Evolutionary conservation across 2,888 invertebrate species (phyloP).

Genomic region (Dolomedes plantarius): DNA sequence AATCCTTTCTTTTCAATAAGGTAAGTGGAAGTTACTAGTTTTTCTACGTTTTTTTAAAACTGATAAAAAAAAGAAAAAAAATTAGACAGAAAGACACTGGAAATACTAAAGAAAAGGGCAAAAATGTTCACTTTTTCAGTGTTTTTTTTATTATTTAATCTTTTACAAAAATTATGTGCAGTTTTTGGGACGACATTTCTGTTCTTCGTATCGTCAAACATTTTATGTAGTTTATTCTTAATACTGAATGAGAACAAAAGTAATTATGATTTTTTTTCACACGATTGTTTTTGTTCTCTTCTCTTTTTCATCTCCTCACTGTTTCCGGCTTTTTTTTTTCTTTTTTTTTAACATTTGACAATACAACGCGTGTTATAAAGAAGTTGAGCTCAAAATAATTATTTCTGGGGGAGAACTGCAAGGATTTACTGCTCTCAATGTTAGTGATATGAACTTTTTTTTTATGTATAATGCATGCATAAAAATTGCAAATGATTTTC

Average conservation of each 20-base stretch:
- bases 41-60: not conserved
- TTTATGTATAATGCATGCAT: no score
- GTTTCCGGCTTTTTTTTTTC: not conserved
- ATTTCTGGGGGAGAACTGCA: not conserved
- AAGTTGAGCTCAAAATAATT: not conserved
- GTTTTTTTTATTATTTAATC: not conserved
- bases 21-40: not conserved
- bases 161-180: not conserved
- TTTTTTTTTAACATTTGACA: not conserved
- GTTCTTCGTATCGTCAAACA: not conserved
- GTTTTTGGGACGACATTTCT: not conserved
- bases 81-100: not conserved
- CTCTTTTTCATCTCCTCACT: not conserved
- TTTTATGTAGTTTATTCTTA: not conserved
- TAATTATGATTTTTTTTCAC: not conserved
- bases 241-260: not conserved
- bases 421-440: no score
- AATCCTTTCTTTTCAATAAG: constrained; percentile 49
- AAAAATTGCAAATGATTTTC: no score
- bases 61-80: constrained; percentile 4
- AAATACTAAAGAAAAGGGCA: not conserved
- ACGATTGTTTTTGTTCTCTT: not conserved
- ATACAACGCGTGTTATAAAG: no score
- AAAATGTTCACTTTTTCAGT: not conserved
- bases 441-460: no score